Evolutionary conservation across 2,888 invertebrate genomes (phyloP).

Genomic region (Plebejus anna): DNA sequence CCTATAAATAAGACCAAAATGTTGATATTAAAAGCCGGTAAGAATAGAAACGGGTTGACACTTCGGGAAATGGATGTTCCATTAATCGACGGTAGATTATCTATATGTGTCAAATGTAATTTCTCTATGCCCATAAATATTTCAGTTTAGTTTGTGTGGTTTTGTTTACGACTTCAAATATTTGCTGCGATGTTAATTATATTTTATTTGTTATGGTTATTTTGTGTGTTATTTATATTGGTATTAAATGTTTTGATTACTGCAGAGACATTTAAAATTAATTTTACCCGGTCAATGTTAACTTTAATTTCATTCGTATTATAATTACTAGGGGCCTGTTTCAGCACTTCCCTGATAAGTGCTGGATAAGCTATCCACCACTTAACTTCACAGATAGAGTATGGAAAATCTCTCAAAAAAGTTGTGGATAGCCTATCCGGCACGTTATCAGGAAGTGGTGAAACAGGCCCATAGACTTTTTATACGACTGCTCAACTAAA

Average conservation of each 20-base stretch:
- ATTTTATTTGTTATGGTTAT: constrained; percentile 14
- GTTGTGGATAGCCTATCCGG: too few species aligned
- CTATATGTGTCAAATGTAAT: constrained; percentile 24
- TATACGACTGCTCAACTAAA: too few species aligned
- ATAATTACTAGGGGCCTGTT: not conserved
- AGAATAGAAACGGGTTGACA: constrained; percentile 27
- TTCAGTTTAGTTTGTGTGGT: not conserved
- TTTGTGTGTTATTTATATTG: not conserved
- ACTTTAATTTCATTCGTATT: not conserved
- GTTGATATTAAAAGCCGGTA: constrained; percentile 16
- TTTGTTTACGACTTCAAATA: constrained; percentile 21
- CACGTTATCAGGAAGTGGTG: too few species aligned
- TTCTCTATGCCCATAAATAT: constrained; percentile 19
- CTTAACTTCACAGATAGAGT: too few species aligned
- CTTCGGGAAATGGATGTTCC: constrained; percentile 15
- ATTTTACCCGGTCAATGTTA: not conserved
- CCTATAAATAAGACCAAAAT: constrained; percentile 32
- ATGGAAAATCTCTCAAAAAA: too few species aligned
- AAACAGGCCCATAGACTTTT: too few species aligned
- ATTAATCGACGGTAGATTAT: constrained; percentile 22
- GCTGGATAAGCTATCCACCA: too few species aligned
- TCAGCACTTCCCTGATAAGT: too few species aligned
- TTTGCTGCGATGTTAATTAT: constrained; percentile 10
- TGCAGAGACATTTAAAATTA: not conserved
- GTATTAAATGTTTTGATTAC: not conserved